Base-by-base conservation (phyloP, 2,113 vertebrate genomes). In the Eidolon helvum region DNA sequence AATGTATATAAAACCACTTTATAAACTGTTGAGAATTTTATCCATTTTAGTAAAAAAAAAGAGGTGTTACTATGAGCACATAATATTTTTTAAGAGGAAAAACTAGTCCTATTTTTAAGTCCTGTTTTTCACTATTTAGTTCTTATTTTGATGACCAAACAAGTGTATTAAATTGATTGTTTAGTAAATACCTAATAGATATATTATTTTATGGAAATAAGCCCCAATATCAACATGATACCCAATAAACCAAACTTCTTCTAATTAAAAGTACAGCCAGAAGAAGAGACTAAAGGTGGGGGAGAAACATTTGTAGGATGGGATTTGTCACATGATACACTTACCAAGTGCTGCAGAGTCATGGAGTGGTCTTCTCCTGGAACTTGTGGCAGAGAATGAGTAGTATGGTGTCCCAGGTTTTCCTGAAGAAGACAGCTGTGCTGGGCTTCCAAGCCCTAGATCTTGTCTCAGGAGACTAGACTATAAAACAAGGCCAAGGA, bases 401-500 rank as follows among this genome's bases (percentile, higher is more conserved):
- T 99, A 99, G 97, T 99, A 99, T 0, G 99, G 97, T 77, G 99
- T 98, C 18, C 99, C 98, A 61, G 99, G 98, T 90, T 99, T 99
- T 95, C 98, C 99, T n/a, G 99, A 98, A 43, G 99, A 98, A 82
- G 99, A 98, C 69, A 99, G 98, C n/a, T 99, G 99, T 79, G 98
- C 99, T 50, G 99, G 99, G 97, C 99, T 99, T n/a, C 99, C 98
- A 96, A 99, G 98, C 7, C 98, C 99, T 26, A 99, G 94, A 78
- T 99, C 99, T 57, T 99, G 98, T 59, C 99, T 99, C 88, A 99
- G 98, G 91, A 99, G 98, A 96, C 98, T 98, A 26, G 99, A 95
- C 99, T 99, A 97, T 48, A 98, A 99, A 96, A 98, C 0, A 98
- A 48, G 97, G 57, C 1, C 94, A 84, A 90, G 16, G 45, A 96